Percentiles rank a stretch among this genome's conserved stretches.
These are phyloP conservation scores for Drosophila infuscata DNA, from an alignment of 2,888 invertebrate species.

Conservation along the genomic window DNA sequence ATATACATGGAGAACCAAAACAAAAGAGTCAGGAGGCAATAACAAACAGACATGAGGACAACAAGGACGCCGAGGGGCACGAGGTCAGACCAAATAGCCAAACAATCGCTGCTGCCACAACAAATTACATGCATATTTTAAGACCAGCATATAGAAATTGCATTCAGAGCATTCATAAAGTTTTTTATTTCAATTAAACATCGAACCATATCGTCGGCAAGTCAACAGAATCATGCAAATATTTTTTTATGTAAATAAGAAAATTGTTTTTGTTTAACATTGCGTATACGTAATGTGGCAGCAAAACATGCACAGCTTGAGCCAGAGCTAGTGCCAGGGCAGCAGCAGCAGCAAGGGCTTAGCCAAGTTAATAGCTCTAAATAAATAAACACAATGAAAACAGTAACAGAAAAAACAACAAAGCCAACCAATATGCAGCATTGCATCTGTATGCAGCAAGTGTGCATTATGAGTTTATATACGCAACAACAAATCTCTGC, in stretches of 20 bases:
- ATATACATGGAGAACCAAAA: constrained; percentile 53
- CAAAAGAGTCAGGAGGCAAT: constrained; percentile 53
- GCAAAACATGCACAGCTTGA: constrained; percentile 17
- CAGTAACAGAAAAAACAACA: constrained; percentile 17
- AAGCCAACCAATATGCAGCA: constrained; percentile 59
- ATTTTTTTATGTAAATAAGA: constrained; percentile 33
- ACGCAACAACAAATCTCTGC: constrained; percentile 1
- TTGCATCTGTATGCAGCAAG: constrained; percentile 28
- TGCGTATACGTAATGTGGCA: constrained; percentile 33
- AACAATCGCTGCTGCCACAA: constrained; percentile 40
- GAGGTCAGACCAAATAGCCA: constrained; percentile 43
- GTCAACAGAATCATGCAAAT: constrained; percentile 24
- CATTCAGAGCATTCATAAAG: constrained; percentile 60
- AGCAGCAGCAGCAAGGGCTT: constrained; percentile 18
- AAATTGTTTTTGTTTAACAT: constrained; percentile 40
- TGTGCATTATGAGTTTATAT: constrained; percentile 25
- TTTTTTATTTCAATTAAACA: constrained; percentile 73
- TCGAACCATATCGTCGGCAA: constrained; percentile 43
- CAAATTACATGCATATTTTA: constrained; percentile 64
- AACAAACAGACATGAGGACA: constrained; percentile 55
- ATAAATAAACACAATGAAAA: constrained; percentile 63
- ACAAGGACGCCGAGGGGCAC: constrained; percentile 12
- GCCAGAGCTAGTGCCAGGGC: not conserved
- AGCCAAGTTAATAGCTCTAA: constrained; percentile 62
- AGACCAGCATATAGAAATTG: constrained; percentile 60